phyloP scores from a whole-genome alignment of 2,888 invertebrate species.

The Nomada ruficornis region DNA sequence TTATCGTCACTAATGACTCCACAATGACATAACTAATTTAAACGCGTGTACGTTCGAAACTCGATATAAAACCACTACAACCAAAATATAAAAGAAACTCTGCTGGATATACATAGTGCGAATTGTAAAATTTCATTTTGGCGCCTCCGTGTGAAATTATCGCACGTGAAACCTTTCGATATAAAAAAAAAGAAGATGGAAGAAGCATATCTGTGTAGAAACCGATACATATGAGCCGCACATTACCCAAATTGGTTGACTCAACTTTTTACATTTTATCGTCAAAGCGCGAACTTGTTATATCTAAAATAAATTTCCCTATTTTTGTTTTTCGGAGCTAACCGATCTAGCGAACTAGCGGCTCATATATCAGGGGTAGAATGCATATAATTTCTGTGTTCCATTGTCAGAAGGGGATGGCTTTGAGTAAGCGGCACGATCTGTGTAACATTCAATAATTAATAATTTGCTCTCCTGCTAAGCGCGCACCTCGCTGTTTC shows the following conservation, averaged over 20 bases:
- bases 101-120: not conserved
- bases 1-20: not conserved
- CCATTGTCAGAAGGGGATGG: not conserved
- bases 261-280: not conserved
- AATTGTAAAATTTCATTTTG: slow-evolving; percentile 4
- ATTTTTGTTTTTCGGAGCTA: too few species aligned
- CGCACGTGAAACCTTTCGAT: not conserved
- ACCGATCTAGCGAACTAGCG: too few species aligned
- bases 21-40: not conserved
- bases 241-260: not conserved
- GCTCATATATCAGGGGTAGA: too few species aligned
- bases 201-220: not conserved
- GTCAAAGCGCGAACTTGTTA: not conserved
- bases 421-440: not conserved
- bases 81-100: not conserved
- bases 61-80: not conserved
- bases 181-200: not conserved
- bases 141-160: not conserved
- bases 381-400: too few species aligned
- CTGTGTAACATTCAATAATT: slow-evolving; percentile 15
- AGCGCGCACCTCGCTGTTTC: not conserved
- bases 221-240: not conserved
- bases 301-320: too few species aligned
- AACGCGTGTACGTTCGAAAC: slow-evolving; percentile 2
- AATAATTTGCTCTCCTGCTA: not conserved